Base-by-base conservation (phyloP, 2,797 vertebrate species). In the Heteromormyrus szaboi region DNA sequence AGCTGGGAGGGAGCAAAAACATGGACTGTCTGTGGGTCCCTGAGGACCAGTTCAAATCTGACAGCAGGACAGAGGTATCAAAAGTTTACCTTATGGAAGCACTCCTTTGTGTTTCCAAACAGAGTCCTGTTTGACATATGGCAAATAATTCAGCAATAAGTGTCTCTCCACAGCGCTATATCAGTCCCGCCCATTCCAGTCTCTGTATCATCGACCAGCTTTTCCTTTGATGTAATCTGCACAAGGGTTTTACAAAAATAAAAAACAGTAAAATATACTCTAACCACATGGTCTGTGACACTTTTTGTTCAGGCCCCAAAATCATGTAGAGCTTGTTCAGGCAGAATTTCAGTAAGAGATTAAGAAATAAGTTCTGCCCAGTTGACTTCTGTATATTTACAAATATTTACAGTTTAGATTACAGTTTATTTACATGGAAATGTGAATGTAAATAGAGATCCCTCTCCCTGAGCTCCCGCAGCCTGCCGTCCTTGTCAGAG, bases 381-480 rank as follows among this genome's bases (percentile, higher is more conserved):
- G 9, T 79, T 46, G 65, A 88, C 85, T 56, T 88, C 33, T 89
- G 37, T 72, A 79, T 25, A 33, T 17, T 88, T 68, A 25, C 62
- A 87, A 17, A 53, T 85, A 46, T 81, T 84, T 50, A 84, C 46
- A 25, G 51, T 56, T 86, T 56, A 17, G 46, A 17, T 68, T 72
- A 72, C 65, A 72, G 65, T 17, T 84, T 84, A 48, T 84, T 84
- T 84, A 50, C 4, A 25, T 9, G 9, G 48, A 22, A 48, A 72
- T 62, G 29, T 19, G 88, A 11, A 22, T 87, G 88, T 59, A 33
- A 88, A 88, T 37, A 86, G 83, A 72, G n/a, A 41, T 85, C 25
- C 81, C 89, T 90, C 29, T 91, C 87, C 89, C 88, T 91, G 91
- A 88, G 92, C 90, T 94, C 93, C 91, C 2, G 12, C 25, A 29